Base-by-base conservation (phyloP, 2,113 vertebrate species). In the Camelus bactrianus region DNA sequence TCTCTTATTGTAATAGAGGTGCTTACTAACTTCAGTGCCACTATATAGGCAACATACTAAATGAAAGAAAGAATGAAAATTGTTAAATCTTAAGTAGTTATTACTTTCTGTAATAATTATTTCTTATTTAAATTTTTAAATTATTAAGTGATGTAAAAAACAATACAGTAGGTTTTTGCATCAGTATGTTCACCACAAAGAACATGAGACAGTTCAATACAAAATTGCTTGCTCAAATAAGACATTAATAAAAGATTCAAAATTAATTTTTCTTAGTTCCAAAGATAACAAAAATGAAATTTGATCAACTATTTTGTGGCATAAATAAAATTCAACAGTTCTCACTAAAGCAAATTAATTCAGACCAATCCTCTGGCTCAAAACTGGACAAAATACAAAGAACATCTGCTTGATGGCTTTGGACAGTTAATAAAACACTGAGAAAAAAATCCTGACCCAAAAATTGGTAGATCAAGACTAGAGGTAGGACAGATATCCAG, bases 1-100 rank as follows among this genome's bases (percentile, higher is more conserved):
- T 99, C 99, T 98, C 99, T 98, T 94, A 99, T 98, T 0, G 99
- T 99, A 95, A 99, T 95, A 5, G 99, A 99, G 17, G 99, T 99
- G 91, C 99, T 99, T 75, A 99, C 93, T 60, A 99, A 99, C 97
- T 99, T 99, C 98, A 99, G 98, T 6, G 98, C 99, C 96, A 99
- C 93, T 77, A 99, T 98, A 75, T 99, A 96, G 4, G 99, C 99
- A 64, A 99, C 98, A 48, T 99, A 99, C 99, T 99, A 97, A 92
- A 82, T 2, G 90, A 91, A 94, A 87, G 19, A 98, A 83, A 94
- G 35, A 98, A 89, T 38, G 15, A 89, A 89, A 89, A 93, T 10
- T 62, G 28, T 96, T 96, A 85, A 35, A 69, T 15, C 81, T 73
- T 64, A 84, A 87, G 15, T 52, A 70, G 80, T 62, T 87, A 81